A percentile compares a stretch with the other conserved stretches of the same genome.
phyloP scores from a whole-genome alignment of 2,113 vertebrate species.

The Butastur rufipennis region DNA sequence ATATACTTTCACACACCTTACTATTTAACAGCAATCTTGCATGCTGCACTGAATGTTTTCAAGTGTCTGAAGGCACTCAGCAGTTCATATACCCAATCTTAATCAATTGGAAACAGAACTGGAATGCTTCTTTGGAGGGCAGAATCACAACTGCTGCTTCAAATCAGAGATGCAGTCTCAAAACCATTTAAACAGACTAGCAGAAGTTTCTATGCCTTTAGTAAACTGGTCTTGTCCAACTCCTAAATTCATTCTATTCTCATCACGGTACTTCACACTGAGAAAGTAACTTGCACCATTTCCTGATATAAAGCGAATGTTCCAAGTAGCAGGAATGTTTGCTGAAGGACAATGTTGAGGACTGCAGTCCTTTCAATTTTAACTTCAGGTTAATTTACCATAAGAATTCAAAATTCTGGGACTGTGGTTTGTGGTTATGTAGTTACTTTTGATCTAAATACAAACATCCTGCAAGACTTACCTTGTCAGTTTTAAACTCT shows the following conservation, averaged over 20 bases:
- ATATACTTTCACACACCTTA: not conserved
- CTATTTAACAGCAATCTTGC: not conserved
- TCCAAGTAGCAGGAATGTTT: not conserved
- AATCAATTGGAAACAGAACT: not conserved
- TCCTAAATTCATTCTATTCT: not conserved
- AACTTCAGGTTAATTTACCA: not conserved
- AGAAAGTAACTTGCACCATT: not conserved
- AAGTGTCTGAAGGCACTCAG: not conserved
- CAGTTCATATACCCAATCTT: not conserved
- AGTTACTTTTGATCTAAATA: not conserved
- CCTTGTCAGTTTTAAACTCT: not conserved
- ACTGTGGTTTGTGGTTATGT: not conserved
- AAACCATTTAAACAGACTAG: not conserved
- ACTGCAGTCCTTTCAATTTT: not conserved
- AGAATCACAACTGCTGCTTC: not conserved
- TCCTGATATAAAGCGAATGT: not conserved
- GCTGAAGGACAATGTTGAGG: not conserved
- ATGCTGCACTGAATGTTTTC: not conserved
- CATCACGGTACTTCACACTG: fast-evolving
- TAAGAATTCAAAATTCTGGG: not conserved
- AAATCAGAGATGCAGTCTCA: not conserved
- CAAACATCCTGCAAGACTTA: not conserved
- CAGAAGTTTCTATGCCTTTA: not conserved
- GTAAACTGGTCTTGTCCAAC: not conserved
- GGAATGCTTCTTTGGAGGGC: not conserved